Percentiles rank a stretch among this genome's conserved stretches.
Conservation (phyloP, 1,140 invertebrate genomes). For the Drosophila sp. region DNA sequence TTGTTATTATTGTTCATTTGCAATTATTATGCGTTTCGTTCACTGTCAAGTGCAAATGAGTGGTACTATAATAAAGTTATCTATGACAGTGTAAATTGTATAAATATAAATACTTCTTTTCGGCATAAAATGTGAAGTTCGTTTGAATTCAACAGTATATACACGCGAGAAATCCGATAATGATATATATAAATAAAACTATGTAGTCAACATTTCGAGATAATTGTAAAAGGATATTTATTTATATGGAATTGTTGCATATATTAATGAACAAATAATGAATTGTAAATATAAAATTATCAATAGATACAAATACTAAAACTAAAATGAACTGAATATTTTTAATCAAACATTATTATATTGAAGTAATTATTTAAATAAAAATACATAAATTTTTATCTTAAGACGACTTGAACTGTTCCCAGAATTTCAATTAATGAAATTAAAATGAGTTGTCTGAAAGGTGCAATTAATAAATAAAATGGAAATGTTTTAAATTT, state of each 20-base stretch:
- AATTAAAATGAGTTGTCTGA: not conserved
- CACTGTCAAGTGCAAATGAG: slow-evolving; percentile 16
- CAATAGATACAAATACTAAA: not conserved
- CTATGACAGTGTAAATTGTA: not conserved
- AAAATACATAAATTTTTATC: too few species aligned
- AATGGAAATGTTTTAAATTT: not conserved
- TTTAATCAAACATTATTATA: too few species aligned
- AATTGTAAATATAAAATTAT: not conserved
- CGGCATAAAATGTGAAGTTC: not conserved
- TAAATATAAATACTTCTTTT: slow-evolving; percentile 15
- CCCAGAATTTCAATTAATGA: not conserved
- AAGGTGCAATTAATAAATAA: not conserved
- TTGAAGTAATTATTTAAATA: too few species aligned
- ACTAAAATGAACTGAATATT: too few species aligned
- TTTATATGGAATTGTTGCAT: too few species aligned
- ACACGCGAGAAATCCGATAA: too few species aligned
- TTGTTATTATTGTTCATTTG: slow-evolving; percentile 37
- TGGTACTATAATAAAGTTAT: slow-evolving; percentile 4
- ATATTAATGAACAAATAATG: too few species aligned
- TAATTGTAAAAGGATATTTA: too few species aligned
- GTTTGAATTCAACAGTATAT: not conserved
- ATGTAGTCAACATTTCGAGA: too few species aligned
- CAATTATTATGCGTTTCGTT: slow-evolving; percentile 12
- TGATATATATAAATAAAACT: too few species aligned
- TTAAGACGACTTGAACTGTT: too few species aligned